These are phyloP conservation scores for Euphydryas editha DNA, from an alignment of 2,888 invertebrate species.

Conservation along the genomic window DNA sequence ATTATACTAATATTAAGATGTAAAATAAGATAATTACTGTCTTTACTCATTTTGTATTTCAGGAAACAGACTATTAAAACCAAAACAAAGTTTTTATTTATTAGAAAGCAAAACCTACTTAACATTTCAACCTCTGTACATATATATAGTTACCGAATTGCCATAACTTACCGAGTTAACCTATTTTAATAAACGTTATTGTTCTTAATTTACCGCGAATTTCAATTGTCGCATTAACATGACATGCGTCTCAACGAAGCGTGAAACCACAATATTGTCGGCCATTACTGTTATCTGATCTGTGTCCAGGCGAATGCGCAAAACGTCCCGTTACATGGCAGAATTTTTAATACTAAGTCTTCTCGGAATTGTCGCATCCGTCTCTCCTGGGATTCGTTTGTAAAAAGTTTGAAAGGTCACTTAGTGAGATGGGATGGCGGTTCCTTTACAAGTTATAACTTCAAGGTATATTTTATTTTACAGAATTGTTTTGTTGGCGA, in stretches of 20 bases:
- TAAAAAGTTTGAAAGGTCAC: conserved; percentile 7
- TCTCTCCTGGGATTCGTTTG: conserved; percentile 1
- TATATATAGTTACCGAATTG: neutral
- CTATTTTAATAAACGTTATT: conserved; percentile 10
- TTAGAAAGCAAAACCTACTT: no score
- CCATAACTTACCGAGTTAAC: neutral
- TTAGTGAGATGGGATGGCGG: neutral
- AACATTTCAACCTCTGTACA: no score
- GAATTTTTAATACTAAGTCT: conserved; percentile 32
- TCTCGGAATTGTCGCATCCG: conserved; percentile 27
- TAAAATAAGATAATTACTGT: no score
- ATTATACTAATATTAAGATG: no score
- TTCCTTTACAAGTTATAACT: conserved; percentile 1
- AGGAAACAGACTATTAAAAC: no score
- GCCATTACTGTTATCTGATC: conserved; percentile 36
- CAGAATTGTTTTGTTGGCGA: neutral
- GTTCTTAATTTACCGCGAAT: conserved; percentile 31
- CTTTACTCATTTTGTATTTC: no score
- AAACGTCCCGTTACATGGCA: conserved; percentile 31
- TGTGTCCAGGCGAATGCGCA: conserved; percentile 26
- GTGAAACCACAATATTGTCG: conserved; percentile 31
- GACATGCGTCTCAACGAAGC: conserved; percentile 28
- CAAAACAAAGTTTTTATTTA: no score
- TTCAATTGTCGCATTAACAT: conserved; percentile 35
- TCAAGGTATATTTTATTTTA: neutral